Evolutionary conservation across 2,888 invertebrate genomes (phyloP), one percentile per base, ranked within the genome.

Genomic region (Tenthredo scrophulariae): DNA sequence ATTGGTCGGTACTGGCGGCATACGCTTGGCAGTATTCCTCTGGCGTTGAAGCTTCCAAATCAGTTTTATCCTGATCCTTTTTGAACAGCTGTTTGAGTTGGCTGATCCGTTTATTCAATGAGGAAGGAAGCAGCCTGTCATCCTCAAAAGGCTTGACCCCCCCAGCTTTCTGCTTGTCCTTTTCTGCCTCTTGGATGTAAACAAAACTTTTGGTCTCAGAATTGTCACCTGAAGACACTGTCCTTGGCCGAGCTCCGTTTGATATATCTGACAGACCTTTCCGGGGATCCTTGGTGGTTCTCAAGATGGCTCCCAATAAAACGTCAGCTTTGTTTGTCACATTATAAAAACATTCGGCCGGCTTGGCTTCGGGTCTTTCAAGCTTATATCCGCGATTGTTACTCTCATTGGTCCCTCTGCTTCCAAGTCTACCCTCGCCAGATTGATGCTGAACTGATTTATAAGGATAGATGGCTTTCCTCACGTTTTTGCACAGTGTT

Each of bases 241-340:
- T 86, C 65, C 88, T 87, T 5, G 88, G 86, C 79, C 86, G 90
- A 85, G 90, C 88, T 67, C 90, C 91, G 82, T 89, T 91, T 7
- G 89, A 88, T 43, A 89, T 88, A 79, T 91, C 89, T 6, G 87
- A 80, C n/a, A 88, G 84, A n/a, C 88, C 88, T 70, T 91, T 91
- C 75, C 92, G 92, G 85, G 91, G 91, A 80, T 93, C 93, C 87
- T 92, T 93, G 87, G 93, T 94, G 84, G 94, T 94, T 46, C 95
- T 92, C 89, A 95, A 93, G 87, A 95, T 95, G 84, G 95, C 95
- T 87, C 95, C 95, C 84, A 95, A 90, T 86, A 95, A 88, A 83
- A 94, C 91, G 88, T 95, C 95, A 22, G 94, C 95, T 88, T 94
- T 95, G 90, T 94, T 94, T 26, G 90, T 89, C 9, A 89, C 90